Evolutionary conservation across 2,888 invertebrate species (phyloP), one percentile per base, ranked within the genome.

Genomic region (Drosophila neotestacea): DNA sequence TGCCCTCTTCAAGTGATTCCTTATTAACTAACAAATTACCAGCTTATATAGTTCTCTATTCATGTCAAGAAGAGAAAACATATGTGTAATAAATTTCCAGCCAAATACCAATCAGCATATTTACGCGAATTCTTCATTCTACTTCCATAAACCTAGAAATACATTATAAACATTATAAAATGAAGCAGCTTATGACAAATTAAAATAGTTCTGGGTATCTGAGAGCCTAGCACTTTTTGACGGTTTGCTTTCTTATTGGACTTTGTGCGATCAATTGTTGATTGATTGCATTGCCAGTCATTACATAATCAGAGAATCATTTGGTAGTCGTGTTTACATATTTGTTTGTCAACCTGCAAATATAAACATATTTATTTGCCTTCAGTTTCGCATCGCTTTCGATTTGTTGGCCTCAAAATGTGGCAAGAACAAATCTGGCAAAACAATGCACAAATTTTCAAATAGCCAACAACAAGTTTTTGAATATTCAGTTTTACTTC

Each of bases 251-350:
- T 22, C 6, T 10, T n/a, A 34, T 44, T 32, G 16, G 1, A 1
- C 11, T 30, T 16, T 38, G 7, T 16, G 10, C 7, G 5, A 3
- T n/a, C n/a, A 6, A 51, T 10, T 52, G 32, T 42, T 60, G 41
- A 52, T 32, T 56, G 32, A 41, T 44, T 4, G 28, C 10, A 38
- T 68, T 54, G 61, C 54, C 51, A 47, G 63, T 42, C 44, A 73
- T 68, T 76, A 62, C 28, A 47, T 69, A 70, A 71, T 74, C 71
- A 72, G 62, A 64, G 63, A 70, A 61, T 68, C 65, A 79, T 71
- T 80, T 70, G 63, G 60, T 60, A 56, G 44, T 52, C 36, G 13
- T 62, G 32, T 38, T 51, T 44, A 55, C 59, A 28, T n/a, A 56
- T 22, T 22, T 69, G 36, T 63, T 58, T 64, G 36, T 34, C 13